These are phyloP conservation scores for Copidosoma aretas DNA, from an alignment of 2,888 invertebrate species.

Conservation along the genomic window DNA sequence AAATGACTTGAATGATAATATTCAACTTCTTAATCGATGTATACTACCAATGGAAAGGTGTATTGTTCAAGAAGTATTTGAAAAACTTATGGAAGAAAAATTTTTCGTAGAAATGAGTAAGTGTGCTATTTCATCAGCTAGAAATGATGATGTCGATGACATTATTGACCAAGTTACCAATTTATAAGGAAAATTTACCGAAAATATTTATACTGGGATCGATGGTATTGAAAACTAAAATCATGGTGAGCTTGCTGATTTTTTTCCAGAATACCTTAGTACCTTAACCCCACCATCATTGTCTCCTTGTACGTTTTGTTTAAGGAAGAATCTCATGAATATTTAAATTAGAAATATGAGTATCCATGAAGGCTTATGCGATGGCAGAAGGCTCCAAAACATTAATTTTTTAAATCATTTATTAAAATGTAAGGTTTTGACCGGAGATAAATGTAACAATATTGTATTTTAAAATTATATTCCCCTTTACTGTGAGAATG, in stretches of 20 bases:
- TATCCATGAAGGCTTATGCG: conserved; percentile 30
- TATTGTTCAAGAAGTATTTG: conserved; percentile 36
- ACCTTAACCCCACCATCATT: conserved; percentile 17
- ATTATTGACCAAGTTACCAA: conserved; percentile 34
- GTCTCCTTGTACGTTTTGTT: conserved; percentile 29
- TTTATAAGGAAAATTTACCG: conserved; percentile 26
- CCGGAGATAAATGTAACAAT: conserved; percentile 21
- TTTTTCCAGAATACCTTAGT: conserved; percentile 33
- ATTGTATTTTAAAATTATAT: conserved; percentile 34
- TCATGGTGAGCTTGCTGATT: conserved; percentile 19
- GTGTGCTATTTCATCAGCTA: conserved; percentile 35
- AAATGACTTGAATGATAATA: conserved; percentile 27
- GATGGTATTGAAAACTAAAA: conserved; percentile 30
- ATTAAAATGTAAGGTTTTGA: conserved; percentile 30
- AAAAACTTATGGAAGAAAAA: conserved; percentile 26
- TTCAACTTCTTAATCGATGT: conserved; percentile 26
- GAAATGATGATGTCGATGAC: conserved; percentile 42
- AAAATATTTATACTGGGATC: conserved; percentile 33
- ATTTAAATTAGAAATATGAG: conserved; percentile 32
- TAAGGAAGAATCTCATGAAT: conserved; percentile 25
- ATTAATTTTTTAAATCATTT: conserved; percentile 21
- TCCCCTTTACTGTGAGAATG: conserved; percentile 26
- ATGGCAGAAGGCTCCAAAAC: conserved; percentile 26
- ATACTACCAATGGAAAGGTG: conserved; percentile 27
- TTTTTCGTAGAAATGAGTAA: conserved; percentile 31